Evolutionary conservation across 2,888 invertebrate species (phyloP).

Genomic region (Archaeoteleia sp.): DNA sequence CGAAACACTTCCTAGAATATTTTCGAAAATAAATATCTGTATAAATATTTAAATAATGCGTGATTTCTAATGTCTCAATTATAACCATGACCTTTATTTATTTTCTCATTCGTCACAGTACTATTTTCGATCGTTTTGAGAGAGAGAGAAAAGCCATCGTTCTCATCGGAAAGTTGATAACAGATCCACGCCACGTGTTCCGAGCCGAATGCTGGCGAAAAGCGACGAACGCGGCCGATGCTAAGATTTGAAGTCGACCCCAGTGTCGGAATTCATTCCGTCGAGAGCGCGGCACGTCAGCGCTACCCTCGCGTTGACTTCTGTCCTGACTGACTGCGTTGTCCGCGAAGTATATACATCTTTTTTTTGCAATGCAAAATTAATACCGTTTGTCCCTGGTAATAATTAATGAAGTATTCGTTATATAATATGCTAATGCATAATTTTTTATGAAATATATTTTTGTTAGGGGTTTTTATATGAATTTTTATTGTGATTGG

Average conservation of each 20-base stretch:
- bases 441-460: no score
- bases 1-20: no score
- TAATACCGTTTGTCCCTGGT: no score
- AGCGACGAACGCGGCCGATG: slow-evolving; percentile 56
- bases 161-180: slow-evolving; percentile 33
- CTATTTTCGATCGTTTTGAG: not conserved
- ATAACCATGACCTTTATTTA: no score
- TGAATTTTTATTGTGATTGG: not conserved
- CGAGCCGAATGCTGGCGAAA: slow-evolving; percentile 54
- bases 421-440: no score
- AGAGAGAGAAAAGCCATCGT: not conserved
- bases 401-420: no score
- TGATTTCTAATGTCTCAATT: no score
- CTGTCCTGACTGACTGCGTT: slow-evolving; percentile 12
- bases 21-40: no score
- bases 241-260: slow-evolving; percentile 61
- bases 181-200: slow-evolving; percentile 62
- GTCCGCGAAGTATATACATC: not conserved
- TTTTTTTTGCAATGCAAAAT: not conserved
- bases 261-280: slow-evolving; percentile 70
- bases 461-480: not conserved
- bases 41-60: no score
- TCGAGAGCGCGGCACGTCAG: slow-evolving; percentile 68
- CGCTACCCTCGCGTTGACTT: slow-evolving; percentile 42
- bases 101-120: not conserved